Percentiles rank a stretch among this genome's conserved stretches.
Conservation (phyloP, 2,797 vertebrate genomes). For the Okamejei kenojei region DNA sequence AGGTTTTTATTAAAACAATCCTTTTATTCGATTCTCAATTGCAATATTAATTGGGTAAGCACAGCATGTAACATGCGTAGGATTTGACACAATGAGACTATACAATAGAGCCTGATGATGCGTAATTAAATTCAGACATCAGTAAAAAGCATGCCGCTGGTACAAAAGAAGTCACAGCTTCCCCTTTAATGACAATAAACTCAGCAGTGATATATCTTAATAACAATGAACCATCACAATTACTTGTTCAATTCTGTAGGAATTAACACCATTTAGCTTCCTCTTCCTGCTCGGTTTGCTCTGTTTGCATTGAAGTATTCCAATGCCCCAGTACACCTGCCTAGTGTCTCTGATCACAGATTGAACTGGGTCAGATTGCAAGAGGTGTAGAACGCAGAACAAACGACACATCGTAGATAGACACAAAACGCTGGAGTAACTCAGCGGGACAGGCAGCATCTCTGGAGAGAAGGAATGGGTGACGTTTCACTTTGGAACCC, state of each 20-base stretch:
- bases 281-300: background rate
- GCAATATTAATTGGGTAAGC: background rate
- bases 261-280: background rate
- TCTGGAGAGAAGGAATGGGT: too few relatives aligned
- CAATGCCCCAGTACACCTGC: background rate
- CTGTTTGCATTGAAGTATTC: background rate
- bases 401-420: background rate
- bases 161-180: background rate
- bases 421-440: too few relatives aligned
- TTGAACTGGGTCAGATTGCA: background rate
- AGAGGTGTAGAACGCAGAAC: background rate
- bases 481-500: too few relatives aligned
- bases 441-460: too few relatives aligned
- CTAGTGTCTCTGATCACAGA: background rate
- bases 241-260: background rate
- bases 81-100: background rate
- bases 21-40: constrained; percentile 12
- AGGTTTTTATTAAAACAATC: background rate
- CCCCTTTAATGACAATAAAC: background rate
- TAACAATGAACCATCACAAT: background rate
- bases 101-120: background rate
- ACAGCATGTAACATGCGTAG: background rate
- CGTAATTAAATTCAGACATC: background rate
- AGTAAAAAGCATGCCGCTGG: background rate
- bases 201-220: too few relatives aligned